phyloP scores from a whole-genome alignment of 2,888 invertebrate species.

The Fragum sueziense region DNA sequence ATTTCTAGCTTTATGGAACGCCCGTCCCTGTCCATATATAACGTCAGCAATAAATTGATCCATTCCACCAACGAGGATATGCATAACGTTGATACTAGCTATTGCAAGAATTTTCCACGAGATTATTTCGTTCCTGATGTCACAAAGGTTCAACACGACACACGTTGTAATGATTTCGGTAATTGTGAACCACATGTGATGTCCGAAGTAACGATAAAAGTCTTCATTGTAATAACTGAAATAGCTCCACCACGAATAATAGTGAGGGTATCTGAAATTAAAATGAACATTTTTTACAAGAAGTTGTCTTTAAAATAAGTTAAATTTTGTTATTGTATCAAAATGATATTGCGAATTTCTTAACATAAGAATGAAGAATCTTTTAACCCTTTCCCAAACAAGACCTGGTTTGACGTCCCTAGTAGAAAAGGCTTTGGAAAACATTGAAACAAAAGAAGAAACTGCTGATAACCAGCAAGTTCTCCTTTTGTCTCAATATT shows the following conservation, averaged over 20 bases:
- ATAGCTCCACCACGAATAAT: slow-evolving; percentile 81
- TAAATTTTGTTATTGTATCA: too few species aligned
- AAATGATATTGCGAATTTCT: neutral
- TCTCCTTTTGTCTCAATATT: too few species aligned
- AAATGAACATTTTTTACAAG: too few species aligned
- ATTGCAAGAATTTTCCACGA: slow-evolving; percentile 79
- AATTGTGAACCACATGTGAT: slow-evolving; percentile 80
- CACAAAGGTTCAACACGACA: slow-evolving; percentile 77
- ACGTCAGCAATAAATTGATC: slow-evolving; percentile 80
- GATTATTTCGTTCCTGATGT: slow-evolving; percentile 67
- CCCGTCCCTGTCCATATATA: slow-evolving; percentile 70
- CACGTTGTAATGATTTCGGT: slow-evolving; percentile 78
- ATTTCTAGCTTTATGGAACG: slow-evolving; percentile 78
- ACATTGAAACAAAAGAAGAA: too few species aligned
- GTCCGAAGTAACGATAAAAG: slow-evolving; percentile 77
- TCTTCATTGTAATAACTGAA: slow-evolving; percentile 81
- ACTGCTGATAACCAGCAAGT: too few species aligned
- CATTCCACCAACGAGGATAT: slow-evolving; percentile 77
- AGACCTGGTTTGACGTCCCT: too few species aligned
- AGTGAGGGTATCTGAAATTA: slow-evolving; percentile 77
- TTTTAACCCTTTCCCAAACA: too few species aligned
- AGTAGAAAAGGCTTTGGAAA: too few species aligned
- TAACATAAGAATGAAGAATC: neutral
- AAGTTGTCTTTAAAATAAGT: too few species aligned
- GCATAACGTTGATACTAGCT: slow-evolving; percentile 77